Evolutionary conservation across 1,140 invertebrate genomes (phyloP).

Genomic region (Apocrypta bakeri): DNA sequence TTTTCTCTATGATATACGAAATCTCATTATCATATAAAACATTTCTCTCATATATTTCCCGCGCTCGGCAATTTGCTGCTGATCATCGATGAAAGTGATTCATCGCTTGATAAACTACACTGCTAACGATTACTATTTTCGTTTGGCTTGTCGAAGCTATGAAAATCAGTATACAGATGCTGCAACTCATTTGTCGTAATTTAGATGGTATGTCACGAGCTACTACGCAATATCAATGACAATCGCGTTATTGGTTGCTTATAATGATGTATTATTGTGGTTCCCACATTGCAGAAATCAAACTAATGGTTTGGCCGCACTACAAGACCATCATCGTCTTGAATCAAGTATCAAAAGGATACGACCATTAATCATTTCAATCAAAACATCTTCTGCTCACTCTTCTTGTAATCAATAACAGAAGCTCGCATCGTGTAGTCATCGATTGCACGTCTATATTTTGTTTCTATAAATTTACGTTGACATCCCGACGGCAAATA

Average conservation of each 20-base stretch:
- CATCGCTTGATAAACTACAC: not conserved
- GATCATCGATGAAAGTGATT: not conserved
- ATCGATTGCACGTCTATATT: not conserved
- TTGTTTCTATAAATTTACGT: not conserved
- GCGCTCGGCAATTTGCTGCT: not conserved
- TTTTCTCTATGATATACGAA: not conserved
- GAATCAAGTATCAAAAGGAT: slow-evolving; percentile 10
- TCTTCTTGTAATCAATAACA: not conserved
- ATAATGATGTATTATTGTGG: not conserved
- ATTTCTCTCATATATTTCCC: not conserved
- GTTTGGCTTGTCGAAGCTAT: not conserved
- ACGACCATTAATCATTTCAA: not conserved
- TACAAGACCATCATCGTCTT: not conserved
- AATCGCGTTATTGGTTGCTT: not conserved
- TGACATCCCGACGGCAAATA: not conserved
- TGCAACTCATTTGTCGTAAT: slow-evolving; percentile 2
- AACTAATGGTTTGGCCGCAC: slow-evolving; percentile 20
- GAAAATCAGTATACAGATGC: not conserved
- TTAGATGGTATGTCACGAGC: not conserved
- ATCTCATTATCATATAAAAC: not conserved
- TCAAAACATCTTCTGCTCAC: slow-evolving; percentile 1
- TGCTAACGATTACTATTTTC: not conserved
- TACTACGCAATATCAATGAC: not conserved
- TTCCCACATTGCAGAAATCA: slow-evolving; percentile 13
- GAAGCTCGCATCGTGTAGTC: not conserved